Percentiles rank a stretch among this genome's conserved stretches.
Evolutionary conservation across 1,140 invertebrate species (phyloP).

Genomic region (Atta colombica): DNA sequence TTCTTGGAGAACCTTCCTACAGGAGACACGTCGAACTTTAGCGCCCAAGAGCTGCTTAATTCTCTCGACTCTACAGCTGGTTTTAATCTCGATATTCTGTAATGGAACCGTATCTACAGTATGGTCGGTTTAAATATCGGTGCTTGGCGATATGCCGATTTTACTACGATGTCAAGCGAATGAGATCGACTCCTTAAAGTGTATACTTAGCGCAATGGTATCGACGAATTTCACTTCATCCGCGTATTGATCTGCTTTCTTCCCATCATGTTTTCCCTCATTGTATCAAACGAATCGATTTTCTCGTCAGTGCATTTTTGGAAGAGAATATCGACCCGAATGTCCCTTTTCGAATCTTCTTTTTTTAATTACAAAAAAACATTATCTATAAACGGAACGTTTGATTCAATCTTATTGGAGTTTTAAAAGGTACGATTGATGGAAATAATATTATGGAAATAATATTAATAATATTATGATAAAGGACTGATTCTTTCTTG

Average conservation of each 20-base stretch:
- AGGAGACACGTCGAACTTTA: slow-evolving; percentile 90
- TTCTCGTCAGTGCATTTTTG: not conserved
- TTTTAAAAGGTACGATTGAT: not conserved
- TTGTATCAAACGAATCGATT: slow-evolving; percentile 3
- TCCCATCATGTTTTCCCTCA: not conserved
- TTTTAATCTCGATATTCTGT: slow-evolving; percentile 87
- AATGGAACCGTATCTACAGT: slow-evolving; percentile 70
- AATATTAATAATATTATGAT: not conserved
- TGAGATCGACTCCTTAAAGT: slow-evolving; percentile 27
- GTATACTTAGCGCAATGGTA: slow-evolving; percentile 27
- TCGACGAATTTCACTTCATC: slow-evolving; percentile 13
- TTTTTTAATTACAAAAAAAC: not conserved
- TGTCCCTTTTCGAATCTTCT: not conserved
- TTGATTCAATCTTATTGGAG: not conserved
- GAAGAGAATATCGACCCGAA: not conserved
- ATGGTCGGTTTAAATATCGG: slow-evolving; percentile 68
- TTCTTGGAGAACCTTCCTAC: slow-evolving; percentile 93
- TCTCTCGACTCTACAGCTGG: slow-evolving; percentile 88
- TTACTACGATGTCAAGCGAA: slow-evolving; percentile 16
- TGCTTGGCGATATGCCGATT: slow-evolving; percentile 42
- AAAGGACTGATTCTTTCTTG: not conserved
- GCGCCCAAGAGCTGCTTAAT: slow-evolving; percentile 92
- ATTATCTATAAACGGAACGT: not conserved
- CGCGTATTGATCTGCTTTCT: slow-evolving; percentile 18
- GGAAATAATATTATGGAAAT: not conserved